Evolutionary conservation across 2,797 vertebrate genomes (phyloP), one percentile per base, ranked within the genome.

Genomic region (Neoniphon sammara): DNA sequence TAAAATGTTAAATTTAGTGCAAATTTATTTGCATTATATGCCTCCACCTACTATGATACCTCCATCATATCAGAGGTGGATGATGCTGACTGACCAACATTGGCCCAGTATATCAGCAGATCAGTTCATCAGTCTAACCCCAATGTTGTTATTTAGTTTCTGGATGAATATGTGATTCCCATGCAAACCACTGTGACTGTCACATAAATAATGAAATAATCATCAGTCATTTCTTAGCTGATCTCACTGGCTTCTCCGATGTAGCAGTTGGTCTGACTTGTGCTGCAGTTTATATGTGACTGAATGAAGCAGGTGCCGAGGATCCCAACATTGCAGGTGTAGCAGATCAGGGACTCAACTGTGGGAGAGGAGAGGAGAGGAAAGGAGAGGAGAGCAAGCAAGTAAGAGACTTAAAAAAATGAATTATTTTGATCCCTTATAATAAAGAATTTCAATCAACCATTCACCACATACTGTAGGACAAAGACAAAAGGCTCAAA

Each of bases 321-420:
- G 46, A 90, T 0, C 0, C 7, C 9, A 9, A 74, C 0, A 2
- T 77, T 14, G 31, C 91, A 91, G 1, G 46, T 77, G n/a, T 87
- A 42, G 75, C 91, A 92, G 10, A 5, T 80, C 58, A 92, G 84
- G 3, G 78, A 68, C 74, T 89, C 74, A 64, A 64, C 90, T 91
- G 11, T 2, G 36, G 12, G 46, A 47, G 46, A 47, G 46, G 47
- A 49, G 47, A 20, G 18, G 18, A n/a, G 46, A n/a, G 17, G 46
- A 49, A 5, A 49, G 7, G 3, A 46, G 14, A 46, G 46, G 46
- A 47, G 47, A 50, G n/a, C 18, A 14, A 12, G 4, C 10, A 12
- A 46, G 15, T 14, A 14, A 18, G 44, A 15, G n/a, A n/a, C n/a
- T n/a, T n/a, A n/a, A n/a, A n/a, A n/a, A n/a, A 27, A 27, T 47